These are phyloP conservation scores for Paracentrotus lividus DNA, from an alignment of 53 echinoderm and acorn worm species.

Conservation along the genomic window DNA sequence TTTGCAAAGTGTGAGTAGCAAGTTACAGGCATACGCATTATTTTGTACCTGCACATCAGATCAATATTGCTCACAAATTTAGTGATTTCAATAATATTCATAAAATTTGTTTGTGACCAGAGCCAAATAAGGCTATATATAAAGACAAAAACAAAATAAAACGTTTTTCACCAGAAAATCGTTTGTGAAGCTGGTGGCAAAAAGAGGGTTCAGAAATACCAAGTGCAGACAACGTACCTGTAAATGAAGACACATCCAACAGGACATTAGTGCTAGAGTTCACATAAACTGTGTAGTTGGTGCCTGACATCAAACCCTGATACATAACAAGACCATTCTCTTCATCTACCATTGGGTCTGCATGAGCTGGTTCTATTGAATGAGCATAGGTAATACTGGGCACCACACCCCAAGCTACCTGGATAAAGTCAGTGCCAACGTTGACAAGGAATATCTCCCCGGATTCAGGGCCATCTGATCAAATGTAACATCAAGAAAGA, in stretches of 20 bases:
- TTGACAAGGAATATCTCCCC: not conserved
- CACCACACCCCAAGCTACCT: conserved; percentile 23
- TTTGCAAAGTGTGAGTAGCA: no score
- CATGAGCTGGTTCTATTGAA: not conserved
- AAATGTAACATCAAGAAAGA: not conserved
- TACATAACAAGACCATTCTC: not conserved
- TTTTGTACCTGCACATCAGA: no score
- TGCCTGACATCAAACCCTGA: not conserved
- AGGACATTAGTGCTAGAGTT: not conserved
- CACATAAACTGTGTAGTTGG: not conserved
- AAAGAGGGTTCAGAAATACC: not conserved
- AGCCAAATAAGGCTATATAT: no score
- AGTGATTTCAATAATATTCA: no score
- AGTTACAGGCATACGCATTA: no score
- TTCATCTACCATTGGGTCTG: not conserved
- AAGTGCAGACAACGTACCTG: not conserved
- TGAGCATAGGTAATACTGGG: not conserved
- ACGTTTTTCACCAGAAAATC: no score
- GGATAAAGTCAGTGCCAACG: not conserved
- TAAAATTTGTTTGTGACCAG: no score
- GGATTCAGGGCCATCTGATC: not conserved
- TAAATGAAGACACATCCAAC: not conserved
- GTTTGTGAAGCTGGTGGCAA: no score
- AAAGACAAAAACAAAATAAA: no score
- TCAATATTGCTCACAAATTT: no score